Percentiles rank a stretch among this genome's conserved stretches.
Conservation (phyloP, 2,888 invertebrate genomes). For the Xestia ashworthii region DNA sequence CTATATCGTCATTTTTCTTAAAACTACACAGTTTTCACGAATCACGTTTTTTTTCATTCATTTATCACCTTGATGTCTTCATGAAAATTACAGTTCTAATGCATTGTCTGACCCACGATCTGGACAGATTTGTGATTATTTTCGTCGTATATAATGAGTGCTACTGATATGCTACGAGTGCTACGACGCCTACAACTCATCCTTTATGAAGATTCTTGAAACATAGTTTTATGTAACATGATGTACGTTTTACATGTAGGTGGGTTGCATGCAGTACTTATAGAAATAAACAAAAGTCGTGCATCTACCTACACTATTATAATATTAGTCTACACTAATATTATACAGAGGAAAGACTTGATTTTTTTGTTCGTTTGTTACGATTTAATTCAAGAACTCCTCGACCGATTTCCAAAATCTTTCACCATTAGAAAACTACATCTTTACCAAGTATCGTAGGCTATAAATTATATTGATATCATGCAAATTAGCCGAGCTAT, state of each 20-base stretch:
- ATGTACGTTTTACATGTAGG: slow-evolving; percentile 2
- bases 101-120: slow-evolving; percentile 28
- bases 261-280: not conserved
- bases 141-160: not conserved
- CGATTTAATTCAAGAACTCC: too few species aligned
- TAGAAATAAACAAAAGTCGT: slow-evolving; percentile 11
- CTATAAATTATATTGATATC: too few species aligned
- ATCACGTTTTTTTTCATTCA: slow-evolving; percentile 30
- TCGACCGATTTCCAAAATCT: too few species aligned
- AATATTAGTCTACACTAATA: not conserved
- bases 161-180: not conserved
- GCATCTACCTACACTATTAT: not conserved
- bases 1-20: slow-evolving; percentile 48
- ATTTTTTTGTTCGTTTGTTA: too few species aligned
- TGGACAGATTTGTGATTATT: not conserved
- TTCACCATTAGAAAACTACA: too few species aligned
- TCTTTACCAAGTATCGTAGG: too few species aligned
- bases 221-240: slow-evolving; percentile 26
- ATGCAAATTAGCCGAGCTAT: too few species aligned
- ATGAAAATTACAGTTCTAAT: slow-evolving; percentile 28
- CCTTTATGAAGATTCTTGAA: slow-evolving; percentile 16
- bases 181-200: slow-evolving; percentile 6
- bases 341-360: too few species aligned
- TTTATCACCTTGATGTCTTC: slow-evolving; percentile 36
- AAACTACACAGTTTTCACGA: slow-evolving; percentile 43